Conservation (phyloP, 2,888 invertebrate species). For the Neelides folsomi region DNA sequence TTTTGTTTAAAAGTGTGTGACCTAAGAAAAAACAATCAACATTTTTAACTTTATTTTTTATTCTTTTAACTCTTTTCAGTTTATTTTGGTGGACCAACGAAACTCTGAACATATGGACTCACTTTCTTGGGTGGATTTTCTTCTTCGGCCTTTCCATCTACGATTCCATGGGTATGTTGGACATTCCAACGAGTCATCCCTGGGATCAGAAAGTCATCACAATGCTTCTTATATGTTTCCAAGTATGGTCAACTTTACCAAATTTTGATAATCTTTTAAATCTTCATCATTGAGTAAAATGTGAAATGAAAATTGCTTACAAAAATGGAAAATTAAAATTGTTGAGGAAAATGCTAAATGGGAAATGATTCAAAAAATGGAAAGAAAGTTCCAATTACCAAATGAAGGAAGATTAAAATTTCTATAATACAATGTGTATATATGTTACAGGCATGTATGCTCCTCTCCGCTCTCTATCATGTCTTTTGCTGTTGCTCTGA, state of each 20-base stretch:
- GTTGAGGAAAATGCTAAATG: too few relatives aligned
- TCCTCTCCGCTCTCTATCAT: constrained; percentile 80
- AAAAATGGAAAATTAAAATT: too few relatives aligned
- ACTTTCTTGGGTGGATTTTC: constrained; percentile 64
- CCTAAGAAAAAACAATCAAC: too few relatives aligned
- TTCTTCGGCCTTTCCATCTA: constrained; percentile 71
- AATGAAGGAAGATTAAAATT: too few relatives aligned
- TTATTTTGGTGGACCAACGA: constrained; percentile 95
- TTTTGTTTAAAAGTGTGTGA: too few relatives aligned
- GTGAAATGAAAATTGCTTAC: too few relatives aligned
- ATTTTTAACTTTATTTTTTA: neutral
- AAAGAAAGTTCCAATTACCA: too few relatives aligned
- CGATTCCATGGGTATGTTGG: constrained; percentile 59
- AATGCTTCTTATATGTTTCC: constrained; percentile 69
- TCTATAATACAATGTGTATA: too few relatives aligned
- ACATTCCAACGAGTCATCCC: constrained; percentile 35
- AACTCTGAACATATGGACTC: constrained; percentile 95
- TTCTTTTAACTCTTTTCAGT: constrained; percentile 41
- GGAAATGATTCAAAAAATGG: too few relatives aligned
- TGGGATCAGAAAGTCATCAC: constrained; percentile 73
- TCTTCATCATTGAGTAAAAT: neutral
- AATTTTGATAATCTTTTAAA: neutral
- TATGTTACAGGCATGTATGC: constrained; percentile 71
- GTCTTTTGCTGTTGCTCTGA: constrained; percentile 87
- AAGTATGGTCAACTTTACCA: constrained; percentile 50